phyloP scores from a whole-genome alignment of 2,888 invertebrate genomes.

The Drosophila infuscata region DNA sequence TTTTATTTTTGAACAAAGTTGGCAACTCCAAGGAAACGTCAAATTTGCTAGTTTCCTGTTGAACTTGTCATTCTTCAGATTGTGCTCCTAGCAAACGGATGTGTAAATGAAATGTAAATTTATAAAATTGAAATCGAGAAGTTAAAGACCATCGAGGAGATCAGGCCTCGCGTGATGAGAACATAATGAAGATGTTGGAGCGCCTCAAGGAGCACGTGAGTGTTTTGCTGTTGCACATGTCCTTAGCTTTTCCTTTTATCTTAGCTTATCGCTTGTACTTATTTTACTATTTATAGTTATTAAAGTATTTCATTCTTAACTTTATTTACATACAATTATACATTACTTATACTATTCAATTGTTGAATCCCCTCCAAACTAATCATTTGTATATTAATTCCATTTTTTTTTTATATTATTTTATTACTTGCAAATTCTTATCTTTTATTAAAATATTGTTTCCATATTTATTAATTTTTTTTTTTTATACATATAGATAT shows the following conservation, averaged over 20 bases:
- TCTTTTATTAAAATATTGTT: too few relatives aligned
- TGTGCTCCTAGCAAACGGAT: conserved; percentile 10
- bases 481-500: background rate
- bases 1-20: conserved; percentile 35
- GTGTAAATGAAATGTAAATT: conserved; percentile 11
- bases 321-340: background rate
- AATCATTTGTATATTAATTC: background rate
- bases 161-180: conserved; percentile 94
- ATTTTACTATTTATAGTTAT: background rate
- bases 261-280: conserved; percentile 28
- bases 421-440: too few relatives aligned
- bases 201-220: conserved; percentile 95
- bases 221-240: conserved; percentile 70
- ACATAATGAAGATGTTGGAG: conserved; percentile 95
- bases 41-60: background rate
- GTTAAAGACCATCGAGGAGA: conserved; percentile 89
- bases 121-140: conserved; percentile 88
- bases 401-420: background rate
- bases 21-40: conserved; percentile 24
- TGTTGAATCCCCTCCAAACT: background rate
- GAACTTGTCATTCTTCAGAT: conserved; percentile 1
- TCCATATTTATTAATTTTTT: background rate
- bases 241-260: conserved; percentile 14
- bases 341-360: background rate
- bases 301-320: background rate